Conservation (phyloP, 2,888 invertebrate species). For the Philonicus albiceps region DNA sequence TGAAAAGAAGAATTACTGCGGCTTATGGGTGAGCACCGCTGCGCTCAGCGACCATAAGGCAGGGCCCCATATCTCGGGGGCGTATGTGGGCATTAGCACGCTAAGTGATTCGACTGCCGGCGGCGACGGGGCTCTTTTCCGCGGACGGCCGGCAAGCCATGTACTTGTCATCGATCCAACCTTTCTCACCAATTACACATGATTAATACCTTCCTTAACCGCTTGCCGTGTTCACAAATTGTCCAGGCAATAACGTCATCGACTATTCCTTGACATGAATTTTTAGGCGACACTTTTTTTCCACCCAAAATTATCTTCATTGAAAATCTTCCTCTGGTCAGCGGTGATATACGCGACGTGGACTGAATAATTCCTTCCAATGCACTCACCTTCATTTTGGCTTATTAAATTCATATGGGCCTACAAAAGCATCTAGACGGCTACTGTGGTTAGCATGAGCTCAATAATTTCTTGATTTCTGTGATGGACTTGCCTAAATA, state of each 20-base stretch:
- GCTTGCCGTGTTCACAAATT: not conserved
- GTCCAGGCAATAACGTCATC: conserved; percentile 1
- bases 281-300: conserved; percentile 12
- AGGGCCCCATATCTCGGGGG: conserved; percentile 8
- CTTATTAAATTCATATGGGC: not conserved
- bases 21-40: not conserved
- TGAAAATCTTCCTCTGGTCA: conserved; percentile 15
- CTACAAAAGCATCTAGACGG: not conserved
- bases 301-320: conserved; percentile 17
- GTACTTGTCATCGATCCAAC: conserved; percentile 24
- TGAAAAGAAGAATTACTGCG: conserved; percentile 24
- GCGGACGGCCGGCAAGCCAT: conserved; percentile 4
- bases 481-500: not conserved
- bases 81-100: conserved; percentile 20
- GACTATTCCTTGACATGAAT: conserved; percentile 33
- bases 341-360: not conserved
- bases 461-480: not conserved
- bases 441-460: not conserved
- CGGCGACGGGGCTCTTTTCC: not conserved
- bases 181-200: conserved; percentile 14
- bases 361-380: not conserved
- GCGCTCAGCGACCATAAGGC: not conserved
- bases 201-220: conserved; percentile 36
- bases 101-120: conserved; percentile 25
- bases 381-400: not conserved